Conservation (phyloP, 2,888 invertebrate species). For the Philonicus albiceps region DNA sequence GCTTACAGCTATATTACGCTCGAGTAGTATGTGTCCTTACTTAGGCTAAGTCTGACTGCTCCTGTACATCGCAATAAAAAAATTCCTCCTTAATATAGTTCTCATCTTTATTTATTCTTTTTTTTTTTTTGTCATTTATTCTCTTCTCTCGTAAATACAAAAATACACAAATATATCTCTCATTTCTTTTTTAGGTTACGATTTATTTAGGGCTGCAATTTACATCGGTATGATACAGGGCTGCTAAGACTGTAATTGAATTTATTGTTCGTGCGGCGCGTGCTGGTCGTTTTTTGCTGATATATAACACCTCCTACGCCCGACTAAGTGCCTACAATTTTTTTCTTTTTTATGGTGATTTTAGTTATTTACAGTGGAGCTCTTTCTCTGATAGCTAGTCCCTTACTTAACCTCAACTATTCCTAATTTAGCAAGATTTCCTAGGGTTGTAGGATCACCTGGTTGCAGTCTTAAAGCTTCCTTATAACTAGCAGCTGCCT, state of each 20-base stretch:
- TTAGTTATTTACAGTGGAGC: not conserved
- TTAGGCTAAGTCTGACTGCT: not conserved
- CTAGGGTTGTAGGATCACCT: slow-evolving; percentile 85
- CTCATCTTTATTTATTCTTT: not conserved
- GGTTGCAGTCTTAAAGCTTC: slow-evolving; percentile 87
- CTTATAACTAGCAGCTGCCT: slow-evolving; percentile 87
- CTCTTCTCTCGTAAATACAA: slow-evolving; percentile 25
- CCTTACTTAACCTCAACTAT: slow-evolving; percentile 55
- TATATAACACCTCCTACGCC: not conserved
- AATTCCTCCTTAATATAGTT: slow-evolving; percentile 16
- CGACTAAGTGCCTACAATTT: not conserved
- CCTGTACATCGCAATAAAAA: not conserved
- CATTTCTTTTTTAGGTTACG: slow-evolving; percentile 7
- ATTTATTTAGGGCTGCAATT: slow-evolving; percentile 56
- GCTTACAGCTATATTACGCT: slow-evolving; percentile 15
- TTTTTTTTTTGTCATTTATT: not conserved
- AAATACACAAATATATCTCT: slow-evolving; percentile 42
- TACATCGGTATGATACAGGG: slow-evolving; percentile 46
- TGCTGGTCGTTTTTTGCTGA: not conserved
- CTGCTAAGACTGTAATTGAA: slow-evolving; percentile 48
- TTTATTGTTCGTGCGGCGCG: slow-evolving; percentile 51
- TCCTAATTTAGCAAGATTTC: slow-evolving; percentile 82
- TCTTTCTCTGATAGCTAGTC: not conserved
- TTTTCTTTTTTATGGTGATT: not conserved
- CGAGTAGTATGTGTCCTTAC: not conserved